Percentiles rank a stretch among this genome's conserved stretches.
Evolutionary conservation across 2,888 invertebrate species (phyloP).

Genomic region (Parthenolecanium corni): DNA sequence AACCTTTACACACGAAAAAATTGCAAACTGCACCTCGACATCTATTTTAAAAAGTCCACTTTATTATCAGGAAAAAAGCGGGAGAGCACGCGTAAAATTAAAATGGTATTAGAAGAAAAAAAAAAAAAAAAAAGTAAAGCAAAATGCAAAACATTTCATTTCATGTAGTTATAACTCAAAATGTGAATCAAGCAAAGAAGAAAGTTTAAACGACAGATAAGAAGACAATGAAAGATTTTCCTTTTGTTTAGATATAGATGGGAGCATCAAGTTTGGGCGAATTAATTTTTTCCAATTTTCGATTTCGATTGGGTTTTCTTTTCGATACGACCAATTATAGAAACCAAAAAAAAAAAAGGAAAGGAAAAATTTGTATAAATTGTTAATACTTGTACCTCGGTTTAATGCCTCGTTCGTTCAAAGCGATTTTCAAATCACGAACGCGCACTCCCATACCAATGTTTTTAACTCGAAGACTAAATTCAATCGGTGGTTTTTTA

Average conservation of each 20-base stretch:
- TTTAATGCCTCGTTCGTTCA: constrained; percentile 60
- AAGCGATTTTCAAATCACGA: constrained; percentile 60
- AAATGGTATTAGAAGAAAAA: too few relatives aligned
- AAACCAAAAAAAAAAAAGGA: too few relatives aligned
- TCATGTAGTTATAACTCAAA: background rate
- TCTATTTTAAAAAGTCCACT: too few relatives aligned
- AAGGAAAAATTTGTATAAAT: background rate
- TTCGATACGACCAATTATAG: background rate
- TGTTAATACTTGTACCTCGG: constrained; percentile 39
- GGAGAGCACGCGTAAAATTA: too few relatives aligned
- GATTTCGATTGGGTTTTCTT: background rate
- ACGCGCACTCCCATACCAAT: constrained; percentile 59
- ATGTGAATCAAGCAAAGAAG: too few relatives aligned
- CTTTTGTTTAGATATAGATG: background rate
- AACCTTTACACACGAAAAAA: too few relatives aligned
- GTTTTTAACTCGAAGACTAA: constrained; percentile 50
- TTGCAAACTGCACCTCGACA: too few relatives aligned
- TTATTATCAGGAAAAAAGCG: too few relatives aligned
- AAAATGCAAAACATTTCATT: background rate
- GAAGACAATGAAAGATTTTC: background rate
- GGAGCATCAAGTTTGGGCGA: too few relatives aligned
- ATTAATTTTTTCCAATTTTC: background rate
- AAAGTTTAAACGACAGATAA: background rate
- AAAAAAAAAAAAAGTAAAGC: constrained; percentile 6
- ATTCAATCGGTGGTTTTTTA: constrained; percentile 32